These are phyloP conservation scores for Rotaria sp. DNA, from an alignment of 2,888 invertebrate genomes.

Conservation along the genomic window DNA sequence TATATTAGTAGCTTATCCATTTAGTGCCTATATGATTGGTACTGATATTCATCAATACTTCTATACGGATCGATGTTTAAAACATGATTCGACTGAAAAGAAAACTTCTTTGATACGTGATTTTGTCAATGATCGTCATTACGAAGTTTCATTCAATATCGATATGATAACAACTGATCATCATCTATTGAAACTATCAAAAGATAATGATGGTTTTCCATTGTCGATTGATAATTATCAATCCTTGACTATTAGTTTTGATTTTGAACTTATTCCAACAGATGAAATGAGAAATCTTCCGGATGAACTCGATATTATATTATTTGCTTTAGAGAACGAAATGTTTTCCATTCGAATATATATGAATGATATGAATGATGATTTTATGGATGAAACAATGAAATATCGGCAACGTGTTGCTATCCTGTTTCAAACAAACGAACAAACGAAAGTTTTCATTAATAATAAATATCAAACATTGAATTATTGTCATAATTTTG, in stretches of 20 bases:
- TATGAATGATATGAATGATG: background rate
- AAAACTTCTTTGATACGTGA: too few relatives aligned
- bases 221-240: background rate
- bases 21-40: background rate
- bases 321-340: background rate
- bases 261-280: background rate
- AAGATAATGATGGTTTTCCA: background rate
- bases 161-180: background rate
- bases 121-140: background rate
- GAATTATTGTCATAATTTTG: background rate
- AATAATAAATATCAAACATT: background rate
- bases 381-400: background rate
- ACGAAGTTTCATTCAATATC: background rate
- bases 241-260: background rate
- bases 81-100: too few relatives aligned
- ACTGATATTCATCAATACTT: background rate
- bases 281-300: accelerated
- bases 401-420: background rate
- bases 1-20: background rate
- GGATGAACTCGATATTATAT: background rate
- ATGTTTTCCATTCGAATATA: background rate
- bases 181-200: background rate
- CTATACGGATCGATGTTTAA: background rate
- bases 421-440: background rate
- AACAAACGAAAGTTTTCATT: background rate